A percentile compares a stretch with the other conserved stretches of the same genome.
Conservation (phyloP, 1,140 invertebrate genomes). For the Neodiprion virginianus region DNA sequence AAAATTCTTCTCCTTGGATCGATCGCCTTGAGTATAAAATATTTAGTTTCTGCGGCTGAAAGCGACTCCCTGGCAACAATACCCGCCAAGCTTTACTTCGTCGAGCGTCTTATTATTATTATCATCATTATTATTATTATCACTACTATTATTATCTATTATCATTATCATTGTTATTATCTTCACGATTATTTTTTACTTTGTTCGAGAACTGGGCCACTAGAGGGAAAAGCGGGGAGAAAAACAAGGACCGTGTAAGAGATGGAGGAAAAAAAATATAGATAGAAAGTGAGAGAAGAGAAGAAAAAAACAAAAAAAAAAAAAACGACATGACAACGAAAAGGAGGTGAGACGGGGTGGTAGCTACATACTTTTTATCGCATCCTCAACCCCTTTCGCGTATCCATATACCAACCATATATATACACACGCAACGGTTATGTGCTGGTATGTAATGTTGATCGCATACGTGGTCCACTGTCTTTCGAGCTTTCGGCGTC, state of each 20-base stretch:
- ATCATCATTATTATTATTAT: no score
- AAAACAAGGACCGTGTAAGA: neutral
- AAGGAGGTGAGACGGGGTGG: neutral
- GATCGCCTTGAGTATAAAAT: neutral
- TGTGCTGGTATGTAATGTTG: no score
- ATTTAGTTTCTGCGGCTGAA: neutral
- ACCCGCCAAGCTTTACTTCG: neutral
- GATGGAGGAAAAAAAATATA: no score
- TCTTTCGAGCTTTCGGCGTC: no score
- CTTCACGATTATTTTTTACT: no score
- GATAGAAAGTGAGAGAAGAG: neutral
- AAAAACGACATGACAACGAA: neutral
- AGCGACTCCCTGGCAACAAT: constrained; percentile 1
- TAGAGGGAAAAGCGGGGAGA: neutral
- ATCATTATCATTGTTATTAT: no score
- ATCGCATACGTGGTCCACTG: no score
- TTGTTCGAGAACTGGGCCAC: no score
- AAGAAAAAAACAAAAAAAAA: neutral
- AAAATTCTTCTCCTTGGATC: neutral
- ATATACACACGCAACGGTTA: no score
- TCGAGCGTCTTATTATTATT: no score
- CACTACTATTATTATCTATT: no score
- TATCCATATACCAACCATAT: no score
- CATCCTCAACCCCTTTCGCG: neutral
- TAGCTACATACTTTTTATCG: neutral